Evolutionary conservation across 30 jellyfish, hydroid and myxozoan genomes (phyloP), one percentile per base, ranked within the genome.

Genomic region (Aurelia aurita complex sp. Pacific): DNA sequence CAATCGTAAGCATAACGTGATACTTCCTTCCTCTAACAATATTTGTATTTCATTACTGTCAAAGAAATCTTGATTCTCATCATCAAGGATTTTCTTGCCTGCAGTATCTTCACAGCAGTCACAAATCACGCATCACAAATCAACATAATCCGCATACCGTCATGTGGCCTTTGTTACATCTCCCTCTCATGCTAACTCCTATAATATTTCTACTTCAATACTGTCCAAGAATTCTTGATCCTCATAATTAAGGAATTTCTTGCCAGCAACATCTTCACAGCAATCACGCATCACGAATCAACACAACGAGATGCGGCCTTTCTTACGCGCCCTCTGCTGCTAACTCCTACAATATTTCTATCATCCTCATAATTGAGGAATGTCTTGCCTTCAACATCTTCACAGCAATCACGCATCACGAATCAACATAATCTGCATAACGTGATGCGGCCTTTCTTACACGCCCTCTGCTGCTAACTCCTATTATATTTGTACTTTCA

Each of bases 391-490:
- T 14, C 11, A 29, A 3, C 36, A 29, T 69, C 53, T 32, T 69
- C 79, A 36, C 34, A 38, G 62, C n/a, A 35, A 36, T 35, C 53
- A 69, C n/a, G 5, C 6, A 76, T 73, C 67, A 84, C 17, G 93
- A 87, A 59, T 92, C 96, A 12, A 86, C 94, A 54, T 43, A 86
- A 81, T 94, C 98, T 1, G 92, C 91, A 62, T 89, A 94, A 52
- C 97, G 69, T 46, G 85, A 66, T 1, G 99, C 99, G 0, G 97
- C 97, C 69, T 90, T 88, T 55, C 99, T 87, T 59, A 94, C 85
- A 18, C 99, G 96, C 61, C 99, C 99, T 12, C 99, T 85, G 73
- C 97, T 88, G 64, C 99, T 94, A 10, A 94, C 94, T 13, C 97
- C 97, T 9, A 84, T 64, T 50, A 76, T 69, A 32, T 64, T 84